These are phyloP conservation scores for Drosophila peninsularis DNA, from an alignment of 2,888 invertebrate genomes.

Conservation along the genomic window DNA sequence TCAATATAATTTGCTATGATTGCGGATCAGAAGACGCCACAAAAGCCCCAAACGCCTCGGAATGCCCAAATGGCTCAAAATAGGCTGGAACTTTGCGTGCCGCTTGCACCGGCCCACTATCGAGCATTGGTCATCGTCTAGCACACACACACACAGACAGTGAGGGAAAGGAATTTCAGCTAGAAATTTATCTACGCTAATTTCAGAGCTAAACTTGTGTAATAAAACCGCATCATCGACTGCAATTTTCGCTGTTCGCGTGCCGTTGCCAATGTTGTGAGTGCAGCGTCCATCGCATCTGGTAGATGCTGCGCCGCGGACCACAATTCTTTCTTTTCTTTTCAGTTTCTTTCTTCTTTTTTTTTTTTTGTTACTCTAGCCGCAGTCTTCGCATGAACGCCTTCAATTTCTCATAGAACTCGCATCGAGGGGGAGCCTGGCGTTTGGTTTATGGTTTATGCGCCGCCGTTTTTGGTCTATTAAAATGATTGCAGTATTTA, in stretches of 20 bases:
- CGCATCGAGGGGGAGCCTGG: conserved; percentile 41
- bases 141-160: conserved; percentile 19
- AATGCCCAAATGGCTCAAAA: conserved; percentile 47
- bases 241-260: conserved; percentile 73
- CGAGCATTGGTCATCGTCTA: conserved; percentile 72
- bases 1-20: conserved; percentile 63
- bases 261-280: conserved; percentile 52
- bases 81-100: conserved; percentile 42
- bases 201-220: conserved; percentile 78
- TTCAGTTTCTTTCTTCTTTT: conserved; percentile 5
- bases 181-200: conserved; percentile 81
- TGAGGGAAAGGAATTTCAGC: conserved; percentile 59
- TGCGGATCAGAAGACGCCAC: conserved; percentile 58
- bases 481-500: conserved; percentile 82
- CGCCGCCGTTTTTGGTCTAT: conserved; percentile 81
- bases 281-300: conserved; percentile 29
- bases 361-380: conserved; percentile 3
- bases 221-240: conserved; percentile 73
- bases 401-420: conserved; percentile 62
- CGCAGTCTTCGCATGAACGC: conserved; percentile 60
- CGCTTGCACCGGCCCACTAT: conserved; percentile 40
- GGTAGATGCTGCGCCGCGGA: conserved; percentile 10
- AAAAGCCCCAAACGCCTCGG: conserved; percentile 53
- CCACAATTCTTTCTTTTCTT: conserved; percentile 1
- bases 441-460: conserved; percentile 80